phyloP scores from a whole-genome alignment of 2,797 vertebrate species.

The Tragopan temminckii region DNA sequence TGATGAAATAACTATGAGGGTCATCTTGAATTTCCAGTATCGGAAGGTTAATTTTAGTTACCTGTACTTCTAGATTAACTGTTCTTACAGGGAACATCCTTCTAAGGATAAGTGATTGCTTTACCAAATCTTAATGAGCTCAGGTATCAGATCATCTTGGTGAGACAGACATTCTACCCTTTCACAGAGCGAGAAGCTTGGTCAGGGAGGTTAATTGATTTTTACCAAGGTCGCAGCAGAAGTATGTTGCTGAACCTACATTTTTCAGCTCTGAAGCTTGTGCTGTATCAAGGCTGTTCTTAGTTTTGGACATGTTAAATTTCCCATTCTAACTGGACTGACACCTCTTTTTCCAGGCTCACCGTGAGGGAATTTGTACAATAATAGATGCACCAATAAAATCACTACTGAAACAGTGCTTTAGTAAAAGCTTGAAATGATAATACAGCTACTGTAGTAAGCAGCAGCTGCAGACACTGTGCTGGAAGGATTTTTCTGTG shows the following conservation, averaged over 20 bases:
- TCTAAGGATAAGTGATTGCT: constrained; percentile 27
- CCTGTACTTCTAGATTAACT: neutral
- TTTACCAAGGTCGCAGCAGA: constrained; percentile 57
- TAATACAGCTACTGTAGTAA: neutral
- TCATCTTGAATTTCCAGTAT: neutral
- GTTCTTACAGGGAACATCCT: neutral
- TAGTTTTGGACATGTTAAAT: neutral
- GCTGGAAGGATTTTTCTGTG: neutral
- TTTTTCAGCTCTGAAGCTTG: neutral
- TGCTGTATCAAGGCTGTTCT: neutral
- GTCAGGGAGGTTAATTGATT: constrained; percentile 70
- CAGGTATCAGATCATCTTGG: constrained; percentile 10
- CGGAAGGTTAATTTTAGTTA: constrained; percentile 23
- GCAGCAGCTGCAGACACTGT: neutral
- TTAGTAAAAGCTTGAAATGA: neutral
- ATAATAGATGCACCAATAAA: neutral
- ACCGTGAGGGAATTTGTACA: neutral
- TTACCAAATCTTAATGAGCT: constrained; percentile 36
- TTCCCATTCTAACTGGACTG: neutral
- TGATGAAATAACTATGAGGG: neutral
- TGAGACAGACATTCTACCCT: constrained; percentile 14
- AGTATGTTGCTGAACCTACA: constrained; percentile 31
- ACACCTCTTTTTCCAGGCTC: neutral
- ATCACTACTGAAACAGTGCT: neutral
- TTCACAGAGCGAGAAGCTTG: constrained; percentile 26